A percentile compares a stretch with the other conserved stretches of the same genome.
Evolutionary conservation across 1,140 invertebrate genomes (phyloP).

Genomic region (Aporrectodea caliginosa): DNA sequence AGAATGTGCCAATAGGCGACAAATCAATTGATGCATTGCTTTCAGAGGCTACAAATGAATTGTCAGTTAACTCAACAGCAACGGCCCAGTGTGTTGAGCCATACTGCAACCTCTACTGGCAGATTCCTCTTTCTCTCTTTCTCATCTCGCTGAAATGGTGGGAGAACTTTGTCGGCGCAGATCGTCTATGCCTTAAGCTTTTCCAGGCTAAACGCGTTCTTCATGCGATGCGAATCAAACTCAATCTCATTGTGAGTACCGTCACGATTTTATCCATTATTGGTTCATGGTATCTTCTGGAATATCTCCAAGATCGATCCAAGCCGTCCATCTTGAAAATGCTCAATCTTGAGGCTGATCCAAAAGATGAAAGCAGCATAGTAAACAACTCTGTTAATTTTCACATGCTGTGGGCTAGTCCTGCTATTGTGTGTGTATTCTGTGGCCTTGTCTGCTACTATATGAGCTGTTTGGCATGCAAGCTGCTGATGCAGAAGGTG

Average conservation of each 20-base stretch:
- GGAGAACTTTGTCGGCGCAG: conserved; percentile 88
- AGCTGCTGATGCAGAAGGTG: conserved; percentile 50
- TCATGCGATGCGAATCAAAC: conserved; percentile 3
- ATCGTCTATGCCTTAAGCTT: conserved; percentile 37
- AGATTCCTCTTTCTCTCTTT: conserved; percentile 76
- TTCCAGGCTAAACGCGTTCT: conserved; percentile 6
- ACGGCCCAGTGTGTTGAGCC: conserved; percentile 17
- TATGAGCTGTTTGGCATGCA: conserved; percentile 46
- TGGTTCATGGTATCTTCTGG: neutral
- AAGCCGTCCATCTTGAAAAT: neutral
- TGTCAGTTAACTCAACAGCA: neutral
- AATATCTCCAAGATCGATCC: neutral
- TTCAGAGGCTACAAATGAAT: too few relatives aligned
- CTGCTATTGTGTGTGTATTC: conserved; percentile 21
- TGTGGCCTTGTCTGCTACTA: conserved; percentile 43
- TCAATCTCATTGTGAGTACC: conserved; percentile 1
- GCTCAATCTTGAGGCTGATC: neutral
- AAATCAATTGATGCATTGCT: too few relatives aligned
- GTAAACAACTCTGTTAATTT: too few relatives aligned
- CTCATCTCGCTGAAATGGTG: conserved; percentile 89
- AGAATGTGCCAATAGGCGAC: too few relatives aligned
- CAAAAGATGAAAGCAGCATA: too few relatives aligned
- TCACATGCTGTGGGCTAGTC: conserved; percentile 23
- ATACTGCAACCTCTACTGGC: conserved; percentile 61
- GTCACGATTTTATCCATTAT: neutral